Evolutionary conservation across 2,797 vertebrate genomes (phyloP).

Genomic region (Characodon lateralis): DNA sequence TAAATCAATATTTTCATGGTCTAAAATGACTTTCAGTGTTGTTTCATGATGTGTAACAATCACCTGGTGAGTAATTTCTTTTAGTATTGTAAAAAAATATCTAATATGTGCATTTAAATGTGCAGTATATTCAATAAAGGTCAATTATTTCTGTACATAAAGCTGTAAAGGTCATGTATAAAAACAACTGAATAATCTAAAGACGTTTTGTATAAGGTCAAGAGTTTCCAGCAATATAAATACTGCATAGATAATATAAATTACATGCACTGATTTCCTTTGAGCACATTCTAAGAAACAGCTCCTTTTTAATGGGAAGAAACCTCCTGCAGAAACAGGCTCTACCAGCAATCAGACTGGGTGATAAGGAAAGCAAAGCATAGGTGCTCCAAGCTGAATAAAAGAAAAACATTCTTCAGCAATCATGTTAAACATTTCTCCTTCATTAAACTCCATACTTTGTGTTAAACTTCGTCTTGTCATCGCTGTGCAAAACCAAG

Average conservation of each 20-base stretch:
- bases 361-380: neutral
- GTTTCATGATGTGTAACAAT: too few species aligned
- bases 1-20: too few species aligned
- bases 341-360: neutral
- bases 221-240: neutral
- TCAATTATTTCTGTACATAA: neutral
- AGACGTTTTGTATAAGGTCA: neutral
- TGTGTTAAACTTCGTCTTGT: neutral
- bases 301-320: neutral
- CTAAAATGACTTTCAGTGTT: too few species aligned
- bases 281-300: neutral
- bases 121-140: neutral
- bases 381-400: neutral
- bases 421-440: neutral
- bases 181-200: neutral
- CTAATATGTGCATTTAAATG: neutral
- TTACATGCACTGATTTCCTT: neutral
- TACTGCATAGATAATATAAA: neutral
- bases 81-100: neutral
- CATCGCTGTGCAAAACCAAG: constrained; percentile 5
- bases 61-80: too few species aligned
- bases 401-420: neutral
- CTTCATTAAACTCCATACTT: neutral
- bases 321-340: neutral
- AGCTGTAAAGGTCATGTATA: neutral